Base-by-base conservation (phyloP, 2,113 vertebrate species). In the Thalassoma bifasciatum region DNA sequence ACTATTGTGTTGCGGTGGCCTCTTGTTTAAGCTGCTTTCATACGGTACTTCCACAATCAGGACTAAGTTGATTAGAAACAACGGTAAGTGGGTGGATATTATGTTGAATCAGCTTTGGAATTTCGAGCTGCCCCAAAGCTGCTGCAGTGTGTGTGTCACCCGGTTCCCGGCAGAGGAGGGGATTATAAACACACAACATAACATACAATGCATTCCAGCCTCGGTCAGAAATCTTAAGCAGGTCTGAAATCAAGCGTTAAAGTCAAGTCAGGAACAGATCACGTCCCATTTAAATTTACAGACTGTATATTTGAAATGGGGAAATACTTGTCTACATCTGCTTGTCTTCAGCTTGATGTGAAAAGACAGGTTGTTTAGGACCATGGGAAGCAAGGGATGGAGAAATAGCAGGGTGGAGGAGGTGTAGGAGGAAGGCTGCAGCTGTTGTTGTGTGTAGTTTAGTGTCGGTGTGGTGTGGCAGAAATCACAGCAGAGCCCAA, bases 351-450 rank as follows among this genome's bases (percentile, higher is more conserved):
- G 74, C 72, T 86, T 89, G 87, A 93, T 86, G 72, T 86, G 89
- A 70, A 76, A 82, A 85, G 81, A 88, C 89, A 90, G 87, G 87
- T 89, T 90, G 84, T 81, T 87, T 71, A 81, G 86, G 87, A 70
- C 81, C 30, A 38, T 79, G 85, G 82, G 84, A 82, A 84, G 56
- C 67, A 44, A 73, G 37, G 61, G 68, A 77, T 87, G 66, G 53
- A 75, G 86, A 65, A 69, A 66, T 84, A 76, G 64, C 21, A 73
- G 70, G 58, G 73, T 61, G 70, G 59, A 57, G 62, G 65, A 77
- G 63, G n/a, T 42, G 73, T 58, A 58, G 63, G 53, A 62, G 47
- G 71, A 81, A 65, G 67, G 65, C 66, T 84, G 83, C 90, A 91
- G 92, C 92, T 90, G 92, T 83, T 91, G 82, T 76, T 83, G 77